phyloP scores from a whole-genome alignment of 2,113 vertebrate species.

The Ranitomeya variabilis region DNA sequence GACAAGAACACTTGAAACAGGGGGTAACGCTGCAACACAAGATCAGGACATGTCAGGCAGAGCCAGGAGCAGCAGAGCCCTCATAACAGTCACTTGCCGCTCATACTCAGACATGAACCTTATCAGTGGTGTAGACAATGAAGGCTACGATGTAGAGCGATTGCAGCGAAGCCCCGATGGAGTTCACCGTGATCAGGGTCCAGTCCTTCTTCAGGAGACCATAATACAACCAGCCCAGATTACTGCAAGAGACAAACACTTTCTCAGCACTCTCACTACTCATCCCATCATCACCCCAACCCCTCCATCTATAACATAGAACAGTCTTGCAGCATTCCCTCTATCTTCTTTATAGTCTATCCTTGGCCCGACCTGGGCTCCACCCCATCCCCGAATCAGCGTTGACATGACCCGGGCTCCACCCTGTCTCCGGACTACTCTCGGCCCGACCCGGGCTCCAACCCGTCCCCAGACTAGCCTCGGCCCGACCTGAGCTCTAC shows the following conservation, averaged over 20 bases:
- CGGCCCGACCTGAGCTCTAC: too few species aligned
- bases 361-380: too few species aligned
- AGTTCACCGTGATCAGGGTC: conserved; percentile 81
- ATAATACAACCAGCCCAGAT: conserved; percentile 91
- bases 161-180: conserved; percentile 82
- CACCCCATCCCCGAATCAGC: too few species aligned
- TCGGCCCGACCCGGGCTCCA: not conserved
- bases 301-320: not conserved
- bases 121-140: conserved; percentile 78
- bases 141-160: conserved; percentile 81
- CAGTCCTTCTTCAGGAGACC: conserved; percentile 81
- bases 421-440: not conserved
- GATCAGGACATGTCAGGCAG: not conserved
- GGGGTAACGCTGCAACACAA: conserved; percentile 68
- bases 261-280: too few species aligned
- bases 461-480: not conserved
- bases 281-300: not conserved
- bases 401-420: not conserved
- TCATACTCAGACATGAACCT: conserved; percentile 68
- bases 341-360: too few species aligned
- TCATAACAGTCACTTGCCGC: not conserved
- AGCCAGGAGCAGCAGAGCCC: not conserved
- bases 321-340: too few species aligned
- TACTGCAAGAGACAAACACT: conserved; percentile 70
- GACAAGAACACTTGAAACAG: conserved; percentile 69